Conservation (phyloP, 2,113 vertebrate genomes). For the Thalassoma bifasciatum region DNA sequence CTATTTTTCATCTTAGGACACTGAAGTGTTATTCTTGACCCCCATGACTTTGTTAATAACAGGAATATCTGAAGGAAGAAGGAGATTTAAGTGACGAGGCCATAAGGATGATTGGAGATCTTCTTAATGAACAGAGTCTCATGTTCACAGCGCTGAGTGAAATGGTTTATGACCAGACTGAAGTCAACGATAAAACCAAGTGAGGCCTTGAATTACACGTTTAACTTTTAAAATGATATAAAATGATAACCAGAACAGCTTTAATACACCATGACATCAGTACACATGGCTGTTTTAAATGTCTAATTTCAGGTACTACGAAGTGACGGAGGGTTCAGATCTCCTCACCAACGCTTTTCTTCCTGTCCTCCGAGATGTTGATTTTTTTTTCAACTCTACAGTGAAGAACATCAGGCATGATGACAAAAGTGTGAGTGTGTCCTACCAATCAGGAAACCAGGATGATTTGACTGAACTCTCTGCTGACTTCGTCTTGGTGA, state of each 20-base stretch:
- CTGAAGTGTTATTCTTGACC: not conserved
- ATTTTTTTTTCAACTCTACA: no score
- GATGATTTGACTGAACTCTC: not conserved
- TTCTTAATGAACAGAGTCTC: slow-evolving; percentile 76
- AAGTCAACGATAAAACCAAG: slow-evolving; percentile 64
- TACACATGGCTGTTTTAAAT: no score
- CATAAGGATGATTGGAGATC: slow-evolving; percentile 77
- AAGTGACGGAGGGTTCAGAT: slow-evolving; percentile 74
- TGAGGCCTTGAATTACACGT: no score
- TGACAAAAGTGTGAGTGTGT: slow-evolving; percentile 8
- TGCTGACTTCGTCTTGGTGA: slow-evolving; percentile 74
- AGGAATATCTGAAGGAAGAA: slow-evolving; percentile 77
- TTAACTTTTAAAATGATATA: no score
- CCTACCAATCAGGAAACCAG: not conserved
- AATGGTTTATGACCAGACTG: slow-evolving; percentile 70
- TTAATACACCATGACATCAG: no score
- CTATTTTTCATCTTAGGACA: no score
- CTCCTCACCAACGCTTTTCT: slow-evolving; percentile 62
- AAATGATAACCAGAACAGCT: no score
- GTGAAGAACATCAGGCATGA: slow-evolving; percentile 41
- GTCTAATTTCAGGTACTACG: slow-evolving; percentile 69
- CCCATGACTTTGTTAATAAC: not conserved
- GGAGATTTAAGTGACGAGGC: slow-evolving; percentile 70
- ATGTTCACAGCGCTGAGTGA: slow-evolving; percentile 72
- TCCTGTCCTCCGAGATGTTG: no score